Conservation (phyloP, 1,140 invertebrate genomes). For the Drosophila ercepeae region DNA sequence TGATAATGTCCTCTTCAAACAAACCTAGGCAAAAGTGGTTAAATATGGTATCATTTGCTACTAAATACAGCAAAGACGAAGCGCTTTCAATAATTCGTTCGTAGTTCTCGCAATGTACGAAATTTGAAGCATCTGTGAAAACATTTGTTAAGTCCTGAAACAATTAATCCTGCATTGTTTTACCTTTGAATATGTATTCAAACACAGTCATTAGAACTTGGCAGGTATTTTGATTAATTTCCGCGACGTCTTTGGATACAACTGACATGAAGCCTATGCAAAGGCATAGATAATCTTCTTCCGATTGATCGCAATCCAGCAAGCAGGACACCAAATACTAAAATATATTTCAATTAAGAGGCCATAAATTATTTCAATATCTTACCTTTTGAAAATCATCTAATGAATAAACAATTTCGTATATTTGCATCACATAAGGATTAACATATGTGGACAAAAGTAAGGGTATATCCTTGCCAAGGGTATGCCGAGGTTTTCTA, state of each 20-base stretch:
- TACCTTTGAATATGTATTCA: conserved; percentile 52
- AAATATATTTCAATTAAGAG: neutral
- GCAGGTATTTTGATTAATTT: conserved; percentile 20
- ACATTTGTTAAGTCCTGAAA: neutral
- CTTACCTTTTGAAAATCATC: conserved; percentile 48
- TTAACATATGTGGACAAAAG: conserved; percentile 33
- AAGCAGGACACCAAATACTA: conserved; percentile 11
- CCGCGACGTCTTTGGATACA: conserved; percentile 8
- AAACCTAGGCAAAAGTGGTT: conserved; percentile 40
- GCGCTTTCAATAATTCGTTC: conserved; percentile 45
- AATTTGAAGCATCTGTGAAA: conserved; percentile 40
- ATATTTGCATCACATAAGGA: conserved; percentile 25
- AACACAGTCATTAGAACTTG: conserved; percentile 35
- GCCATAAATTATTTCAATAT: no score
- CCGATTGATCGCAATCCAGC: neutral
- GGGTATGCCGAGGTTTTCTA: conserved; percentile 12
- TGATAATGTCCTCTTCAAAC: conserved; percentile 43
- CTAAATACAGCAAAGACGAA: conserved; percentile 29
- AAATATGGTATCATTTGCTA: neutral
- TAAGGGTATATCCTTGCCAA: conserved; percentile 1
- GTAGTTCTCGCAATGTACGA: conserved; percentile 32
- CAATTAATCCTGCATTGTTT: neutral
- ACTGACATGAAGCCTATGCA: conserved; percentile 46
- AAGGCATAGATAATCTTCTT: conserved; percentile 15
- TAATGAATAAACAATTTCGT: conserved; percentile 34